Percentiles rank a stretch among this genome's conserved stretches.
These are phyloP conservation scores for Mizuhopecten yessoensis DNA, from an alignment of 1,140 invertebrate species.

Conservation along the genomic window DNA sequence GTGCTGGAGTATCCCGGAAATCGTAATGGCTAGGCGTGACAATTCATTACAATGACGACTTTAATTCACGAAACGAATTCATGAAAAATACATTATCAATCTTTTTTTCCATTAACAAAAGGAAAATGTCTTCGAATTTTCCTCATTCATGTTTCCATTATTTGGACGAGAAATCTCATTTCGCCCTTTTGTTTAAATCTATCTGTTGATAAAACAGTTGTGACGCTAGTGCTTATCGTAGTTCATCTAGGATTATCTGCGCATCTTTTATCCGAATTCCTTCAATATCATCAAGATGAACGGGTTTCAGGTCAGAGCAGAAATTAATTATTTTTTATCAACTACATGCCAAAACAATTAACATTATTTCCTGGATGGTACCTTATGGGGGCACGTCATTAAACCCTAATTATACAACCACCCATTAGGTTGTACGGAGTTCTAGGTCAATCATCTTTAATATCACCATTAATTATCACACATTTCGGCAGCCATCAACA, in stretches of 20 bases:
- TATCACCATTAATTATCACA: conserved; percentile 37
- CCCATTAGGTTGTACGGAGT: background rate
- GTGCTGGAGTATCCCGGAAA: no score
- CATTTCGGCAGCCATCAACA: conserved; percentile 11
- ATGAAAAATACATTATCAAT: background rate
- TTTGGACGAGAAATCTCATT: background rate
- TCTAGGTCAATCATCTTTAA: conserved; percentile 32
- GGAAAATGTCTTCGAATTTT: background rate
- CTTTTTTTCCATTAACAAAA: background rate
- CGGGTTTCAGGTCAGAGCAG: background rate
- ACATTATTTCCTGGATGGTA: background rate
- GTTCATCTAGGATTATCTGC: background rate
- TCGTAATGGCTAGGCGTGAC: background rate
- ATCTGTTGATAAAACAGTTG: background rate
- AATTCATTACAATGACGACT: background rate
- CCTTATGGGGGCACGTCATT: background rate
- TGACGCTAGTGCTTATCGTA: background rate
- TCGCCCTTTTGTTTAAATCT: background rate
- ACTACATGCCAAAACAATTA: conserved; percentile 38
- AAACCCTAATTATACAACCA: background rate
- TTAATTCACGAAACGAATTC: background rate
- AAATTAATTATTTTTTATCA: conserved; percentile 40
- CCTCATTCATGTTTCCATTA: background rate
- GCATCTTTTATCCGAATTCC: background rate
- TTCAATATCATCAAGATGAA: background rate